Percentiles rank a stretch among this genome's conserved stretches.
Conservation (phyloP, 2,888 invertebrate genomes). For the Arctia plantaginis region DNA sequence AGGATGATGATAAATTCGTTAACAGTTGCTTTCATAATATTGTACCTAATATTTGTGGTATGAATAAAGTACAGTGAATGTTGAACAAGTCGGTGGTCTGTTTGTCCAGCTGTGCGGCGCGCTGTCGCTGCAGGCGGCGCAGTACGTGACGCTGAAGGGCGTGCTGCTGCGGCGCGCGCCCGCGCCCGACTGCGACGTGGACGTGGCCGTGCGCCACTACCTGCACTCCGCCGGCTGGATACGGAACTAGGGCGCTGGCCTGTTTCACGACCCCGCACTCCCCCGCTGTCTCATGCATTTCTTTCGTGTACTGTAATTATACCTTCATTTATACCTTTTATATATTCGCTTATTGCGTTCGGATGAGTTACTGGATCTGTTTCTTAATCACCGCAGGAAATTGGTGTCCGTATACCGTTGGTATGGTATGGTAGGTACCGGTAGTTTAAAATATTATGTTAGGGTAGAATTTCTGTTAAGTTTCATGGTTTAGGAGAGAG, state of each 20-base stretch:
- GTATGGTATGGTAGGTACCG: too few relatives aligned
- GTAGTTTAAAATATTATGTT: too few relatives aligned
- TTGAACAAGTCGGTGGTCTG: not conserved
- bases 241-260: constrained; percentile 61
- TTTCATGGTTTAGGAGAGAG: too few relatives aligned
- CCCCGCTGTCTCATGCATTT: constrained; percentile 20
- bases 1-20: too few relatives aligned
- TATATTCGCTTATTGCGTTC: not conserved
- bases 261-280: constrained; percentile 28
- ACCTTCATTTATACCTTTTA: not conserved
- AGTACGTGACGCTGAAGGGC: constrained; percentile 96
- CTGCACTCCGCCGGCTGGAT: constrained; percentile 80
- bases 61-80: too few relatives aligned
- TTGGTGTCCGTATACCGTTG: too few relatives aligned
- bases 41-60: not conserved
- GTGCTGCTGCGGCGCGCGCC: constrained; percentile 90
- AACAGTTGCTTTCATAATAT: too few relatives aligned
- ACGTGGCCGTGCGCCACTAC: constrained; percentile 73
- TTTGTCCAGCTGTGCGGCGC: constrained; percentile 89
- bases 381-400: not conserved
- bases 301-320: not conserved
- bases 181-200: constrained; percentile 70
- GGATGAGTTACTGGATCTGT: not conserved
- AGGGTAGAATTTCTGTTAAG: too few relatives aligned
- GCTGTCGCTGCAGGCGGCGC: constrained; percentile 93